Evolutionary conservation across 1,140 invertebrate species (phyloP), one percentile per base, ranked within the genome.

Genomic region (Heliothis subflexa): DNA sequence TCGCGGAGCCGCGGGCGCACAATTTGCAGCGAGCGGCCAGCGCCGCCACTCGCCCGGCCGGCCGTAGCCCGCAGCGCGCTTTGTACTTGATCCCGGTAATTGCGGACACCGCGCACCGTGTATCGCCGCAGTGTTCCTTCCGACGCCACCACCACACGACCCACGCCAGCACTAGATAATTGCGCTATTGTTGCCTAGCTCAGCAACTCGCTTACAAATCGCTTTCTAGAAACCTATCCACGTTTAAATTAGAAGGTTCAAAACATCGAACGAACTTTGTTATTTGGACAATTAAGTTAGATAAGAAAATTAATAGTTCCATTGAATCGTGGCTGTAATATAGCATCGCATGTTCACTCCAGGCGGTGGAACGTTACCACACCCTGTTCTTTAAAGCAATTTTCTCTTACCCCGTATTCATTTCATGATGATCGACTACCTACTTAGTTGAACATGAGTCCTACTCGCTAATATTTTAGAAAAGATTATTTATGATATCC

Each of bases 81-180:
- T 91, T 91, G 89, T 91, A 86, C 87, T 91, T 88, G 90, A 93
- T 91, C 87, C 87, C 85, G 80, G 88, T 93, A 93, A 94, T 93
- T 93, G 91, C 88, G 68, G 83, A 28, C 59, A 25, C 52, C 28
- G 55, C 50, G 25, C 50, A 54, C 21, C 49, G 64, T 68, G 64
- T 75, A 81, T 78, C 85, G 82, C 21, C 81, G 81, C 82, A 80
- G 81, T 76, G 79, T 78, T 79, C 83, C 84, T 81, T 85, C 81
- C 54, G 74, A 83, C 83, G 76, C 62, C 85, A 78, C 87, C 86
- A 87, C 85, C 86, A 88, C 86, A 85, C 85, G 81, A 86, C 81
- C 80, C 77, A 86, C 84, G 88, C 83, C 89, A 85, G 89, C 86
- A 66, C 62, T 47, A 80, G 85, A 88, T 89, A 91, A 94, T 93